These are phyloP conservation scores for Drosophila kohkoa DNA, from an alignment of 1,140 invertebrate genomes.

Conservation along the genomic window DNA sequence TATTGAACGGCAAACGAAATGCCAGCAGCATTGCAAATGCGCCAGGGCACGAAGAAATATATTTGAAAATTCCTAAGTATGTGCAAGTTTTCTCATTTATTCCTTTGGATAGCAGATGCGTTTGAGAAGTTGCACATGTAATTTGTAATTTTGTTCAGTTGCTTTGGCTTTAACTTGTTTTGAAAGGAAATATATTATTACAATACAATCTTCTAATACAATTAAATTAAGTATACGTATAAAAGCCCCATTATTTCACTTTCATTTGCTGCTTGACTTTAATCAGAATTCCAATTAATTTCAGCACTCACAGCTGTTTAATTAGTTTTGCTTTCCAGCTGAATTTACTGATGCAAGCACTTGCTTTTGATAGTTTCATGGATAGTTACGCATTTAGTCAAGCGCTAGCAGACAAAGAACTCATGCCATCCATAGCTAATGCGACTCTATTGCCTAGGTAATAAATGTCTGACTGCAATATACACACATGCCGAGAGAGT, in stretches of 20 bases:
- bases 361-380: conserved; percentile 2
- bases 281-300: neutral
- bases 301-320: neutral
- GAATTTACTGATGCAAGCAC: conserved; percentile 1
- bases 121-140: neutral
- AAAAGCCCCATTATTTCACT: no score
- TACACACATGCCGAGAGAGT: conserved; percentile 13
- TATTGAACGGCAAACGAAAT: conserved; percentile 5
- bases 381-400: conserved; percentile 38
- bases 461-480: conserved; percentile 69
- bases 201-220: no score
- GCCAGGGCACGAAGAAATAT: neutral
- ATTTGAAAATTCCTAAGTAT: neutral
- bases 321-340: conserved; percentile 3
- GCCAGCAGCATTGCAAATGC: neutral
- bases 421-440: conserved; percentile 34
- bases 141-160: neutral
- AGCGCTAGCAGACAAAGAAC: conserved; percentile 11
- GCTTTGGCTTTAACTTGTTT: neutral
- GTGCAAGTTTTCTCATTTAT: neutral
- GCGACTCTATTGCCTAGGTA: conserved; percentile 68
- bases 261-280: neutral
- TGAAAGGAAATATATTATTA: neutral
- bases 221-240: no score
- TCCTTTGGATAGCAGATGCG: neutral